Conservation (phyloP, 1,140 invertebrate genomes). For the Eueides isabella region DNA sequence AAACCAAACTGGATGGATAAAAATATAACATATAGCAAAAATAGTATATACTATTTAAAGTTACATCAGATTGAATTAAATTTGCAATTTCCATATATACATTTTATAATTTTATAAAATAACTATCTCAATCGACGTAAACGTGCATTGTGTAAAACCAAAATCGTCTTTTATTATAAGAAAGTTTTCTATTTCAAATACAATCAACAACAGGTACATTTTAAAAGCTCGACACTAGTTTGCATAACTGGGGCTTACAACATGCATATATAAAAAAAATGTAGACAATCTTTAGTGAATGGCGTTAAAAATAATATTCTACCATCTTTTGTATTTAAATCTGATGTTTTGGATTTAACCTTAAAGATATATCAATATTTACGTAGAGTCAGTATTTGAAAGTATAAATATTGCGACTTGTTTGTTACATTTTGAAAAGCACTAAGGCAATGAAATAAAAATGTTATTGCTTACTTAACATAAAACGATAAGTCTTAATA, state of each 20-base stretch:
- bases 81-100: no score
- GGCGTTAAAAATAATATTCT: neutral
- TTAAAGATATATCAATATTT: neutral
- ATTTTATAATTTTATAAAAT: no score
- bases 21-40: no score
- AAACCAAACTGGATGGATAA: neutral
- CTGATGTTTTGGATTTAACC: no score
- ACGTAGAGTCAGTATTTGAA: neutral
- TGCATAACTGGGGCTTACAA: neutral
- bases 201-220: neutral
- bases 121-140: no score
- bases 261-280: neutral
- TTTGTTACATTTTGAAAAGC: neutral
- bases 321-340: no score
- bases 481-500: neutral
- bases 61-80: no score
- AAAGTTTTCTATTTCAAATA: neutral
- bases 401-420: neutral
- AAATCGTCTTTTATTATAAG: neutral
- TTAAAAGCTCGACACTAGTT: neutral
- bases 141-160: no score
- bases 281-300: no score
- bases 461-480: neutral
- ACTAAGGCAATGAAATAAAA: neutral
- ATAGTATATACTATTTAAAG: neutral